Base-by-base conservation (phyloP, 1,140 invertebrate genomes). In the Dendrolimus punctatus region DNA sequence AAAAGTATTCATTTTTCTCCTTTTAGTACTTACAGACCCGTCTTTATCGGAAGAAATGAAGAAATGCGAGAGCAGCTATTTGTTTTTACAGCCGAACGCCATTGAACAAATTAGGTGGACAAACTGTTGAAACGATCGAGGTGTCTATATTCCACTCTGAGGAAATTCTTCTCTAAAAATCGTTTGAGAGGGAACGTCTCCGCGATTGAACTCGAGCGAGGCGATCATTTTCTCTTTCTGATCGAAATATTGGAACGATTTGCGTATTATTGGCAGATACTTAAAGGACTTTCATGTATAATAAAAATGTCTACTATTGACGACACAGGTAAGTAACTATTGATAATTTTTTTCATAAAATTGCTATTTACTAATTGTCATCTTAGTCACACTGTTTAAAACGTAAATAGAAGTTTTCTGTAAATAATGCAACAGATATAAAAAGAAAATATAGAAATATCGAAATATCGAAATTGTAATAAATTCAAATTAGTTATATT, bases 71-170 rank as follows among this genome's bases (percentile, higher is more conserved):
- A 73, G 66, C 62, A 66, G 69, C 76, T 82, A 85, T 85, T 85
- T 85, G 80, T 85, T 85, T 83, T 82, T 82, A 76, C 80, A 82
- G 82, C 76, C 67, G 79, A 75, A 72, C 77, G 77, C 60, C 77
- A 73, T 61, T 71, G 82, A 83, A 83, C 80, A 85, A 85, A 85
- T 83, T 85, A 85, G 82, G 77, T 79, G 78, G 82, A 83, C 82
- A 83, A 82, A 85, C 82, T 83, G 80, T 83, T 77, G 76, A 79
- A 82, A 70, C 76, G 73, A 69, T 60, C 75, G 76, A 83, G 78
- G 77, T 83, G 82, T 83, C 80, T 82, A 76, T 85, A 78, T 85
- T 80, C 69, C 73, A 68, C 62, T 75, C 70, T 64, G 66, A 57
- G 73, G 55, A 72, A 83, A 83, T 82, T 80, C 73, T 75, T 80